Conservation (phyloP, 1,140 invertebrate genomes). For the Hesperophylax magnus region DNA sequence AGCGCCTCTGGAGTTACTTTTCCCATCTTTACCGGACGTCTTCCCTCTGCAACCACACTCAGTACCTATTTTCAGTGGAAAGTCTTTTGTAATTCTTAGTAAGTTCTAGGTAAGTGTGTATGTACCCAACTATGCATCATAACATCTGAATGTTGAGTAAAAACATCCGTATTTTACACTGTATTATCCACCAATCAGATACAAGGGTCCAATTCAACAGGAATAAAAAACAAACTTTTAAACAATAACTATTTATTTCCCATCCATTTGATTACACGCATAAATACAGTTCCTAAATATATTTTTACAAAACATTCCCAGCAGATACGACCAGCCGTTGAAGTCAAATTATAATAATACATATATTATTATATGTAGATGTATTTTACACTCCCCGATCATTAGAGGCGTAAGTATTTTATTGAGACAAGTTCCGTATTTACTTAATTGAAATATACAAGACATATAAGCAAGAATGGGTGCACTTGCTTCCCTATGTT, state of each 20-base stretch:
- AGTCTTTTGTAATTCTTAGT: too few relatives aligned
- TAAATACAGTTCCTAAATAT: conserved; percentile 15
- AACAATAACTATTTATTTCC: conserved; percentile 13
- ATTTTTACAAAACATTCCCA: conserved; percentile 2
- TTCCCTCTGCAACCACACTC: too few relatives aligned
- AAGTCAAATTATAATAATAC: neutral
- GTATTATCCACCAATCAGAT: too few relatives aligned
- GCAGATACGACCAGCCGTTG: neutral
- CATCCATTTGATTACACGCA: conserved; percentile 6
- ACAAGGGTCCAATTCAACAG: neutral
- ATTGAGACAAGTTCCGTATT: too few relatives aligned
- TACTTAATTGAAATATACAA: neutral
- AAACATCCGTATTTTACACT: too few relatives aligned
- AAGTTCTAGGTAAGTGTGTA: too few relatives aligned
- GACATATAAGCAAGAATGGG: neutral
- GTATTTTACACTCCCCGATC: neutral
- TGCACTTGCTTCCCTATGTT: neutral
- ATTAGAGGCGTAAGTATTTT: neutral
- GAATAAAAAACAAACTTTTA: neutral
- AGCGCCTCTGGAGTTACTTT: too few relatives aligned
- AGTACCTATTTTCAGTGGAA: too few relatives aligned
- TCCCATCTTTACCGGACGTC: too few relatives aligned
- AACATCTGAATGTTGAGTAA: too few relatives aligned
- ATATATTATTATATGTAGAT: neutral
- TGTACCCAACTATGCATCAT: too few relatives aligned